Percentiles rank a stretch among this genome's conserved stretches.
These are phyloP conservation scores for Poecilia wingei DNA, from an alignment of 2,797 vertebrate species.

Conservation along the genomic window DNA sequence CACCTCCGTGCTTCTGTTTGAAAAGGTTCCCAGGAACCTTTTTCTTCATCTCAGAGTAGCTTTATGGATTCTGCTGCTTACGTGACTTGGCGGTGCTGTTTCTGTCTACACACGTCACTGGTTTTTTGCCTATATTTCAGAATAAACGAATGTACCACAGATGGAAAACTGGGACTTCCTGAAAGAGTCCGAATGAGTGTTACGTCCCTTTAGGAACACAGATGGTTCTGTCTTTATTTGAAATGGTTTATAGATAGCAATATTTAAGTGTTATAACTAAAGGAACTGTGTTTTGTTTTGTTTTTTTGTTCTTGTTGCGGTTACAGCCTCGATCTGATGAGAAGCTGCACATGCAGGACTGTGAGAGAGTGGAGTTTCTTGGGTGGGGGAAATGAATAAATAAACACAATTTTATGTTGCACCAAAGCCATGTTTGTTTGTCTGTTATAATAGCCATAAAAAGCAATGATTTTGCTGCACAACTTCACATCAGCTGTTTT, in stretches of 20 bases:
- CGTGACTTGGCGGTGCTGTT: constrained; percentile 57
- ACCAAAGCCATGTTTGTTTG: constrained; percentile 50
- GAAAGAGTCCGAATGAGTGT: constrained; percentile 42
- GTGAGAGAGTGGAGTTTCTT: constrained; percentile 67
- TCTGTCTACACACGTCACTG: constrained; percentile 56
- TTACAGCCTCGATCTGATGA: constrained; percentile 42
- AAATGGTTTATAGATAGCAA: constrained; percentile 74
- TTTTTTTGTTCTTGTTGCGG: constrained; percentile 55
- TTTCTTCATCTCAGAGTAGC: constrained; percentile 65
- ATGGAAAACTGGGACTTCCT: constrained; percentile 50
- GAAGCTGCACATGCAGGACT: constrained; percentile 63
- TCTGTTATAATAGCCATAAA: constrained; percentile 6
- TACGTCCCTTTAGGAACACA: constrained; percentile 39
- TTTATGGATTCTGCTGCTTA: constrained; percentile 67
- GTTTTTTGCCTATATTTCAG: constrained; percentile 58
- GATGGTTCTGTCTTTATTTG: constrained; percentile 50
- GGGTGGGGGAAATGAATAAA: constrained; percentile 52
- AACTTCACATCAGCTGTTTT: neutral
- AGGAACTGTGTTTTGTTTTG: constrained; percentile 40
- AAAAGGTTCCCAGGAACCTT: constrained; percentile 21
- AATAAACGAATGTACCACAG: constrained; percentile 68
- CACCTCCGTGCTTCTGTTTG: constrained; percentile 71
- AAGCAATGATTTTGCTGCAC: neutral
- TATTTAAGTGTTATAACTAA: constrained; percentile 72
- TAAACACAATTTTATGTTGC: constrained; percentile 77